Percentiles rank a stretch among this genome's conserved stretches.
phyloP scores from a whole-genome alignment of 92 coral and sea anemone genomes.

The Porites divaricata region DNA sequence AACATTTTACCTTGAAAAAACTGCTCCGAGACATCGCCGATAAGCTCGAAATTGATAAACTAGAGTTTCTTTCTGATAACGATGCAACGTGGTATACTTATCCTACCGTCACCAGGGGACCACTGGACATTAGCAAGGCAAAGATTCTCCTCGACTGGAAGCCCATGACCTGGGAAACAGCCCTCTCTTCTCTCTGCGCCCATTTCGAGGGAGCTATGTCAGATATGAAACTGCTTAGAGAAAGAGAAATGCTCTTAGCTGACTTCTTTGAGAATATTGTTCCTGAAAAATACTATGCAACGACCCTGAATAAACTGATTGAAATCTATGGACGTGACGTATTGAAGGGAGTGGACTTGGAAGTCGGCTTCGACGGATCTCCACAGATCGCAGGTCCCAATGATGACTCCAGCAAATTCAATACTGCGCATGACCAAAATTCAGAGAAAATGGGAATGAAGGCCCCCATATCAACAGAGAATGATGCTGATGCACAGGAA shows the following conservation, averaged over 20 bases:
- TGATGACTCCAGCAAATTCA: conserved; percentile 15
- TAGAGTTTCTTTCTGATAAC: conserved; percentile 74
- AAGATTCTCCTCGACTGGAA: conserved; percentile 82
- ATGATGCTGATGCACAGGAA: conserved; percentile 20
- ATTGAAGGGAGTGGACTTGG: conserved; percentile 83
- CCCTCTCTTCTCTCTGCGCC: conserved; percentile 63
- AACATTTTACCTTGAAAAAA: conserved; percentile 82
- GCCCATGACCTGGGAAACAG: conserved; percentile 87
- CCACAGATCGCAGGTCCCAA: conserved; percentile 73
- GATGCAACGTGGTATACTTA: conserved; percentile 91
- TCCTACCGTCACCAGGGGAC: conserved; percentile 93
- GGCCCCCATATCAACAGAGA: not conserved
- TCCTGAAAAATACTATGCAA: conserved; percentile 76
- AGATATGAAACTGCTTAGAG: conserved; percentile 58
- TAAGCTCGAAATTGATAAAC: conserved; percentile 63
- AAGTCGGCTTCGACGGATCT: conserved; percentile 80
- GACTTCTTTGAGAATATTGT: conserved; percentile 86
- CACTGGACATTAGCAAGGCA: conserved; percentile 84
- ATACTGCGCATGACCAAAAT: conserved; percentile 19
- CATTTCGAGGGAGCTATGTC: conserved; percentile 93
- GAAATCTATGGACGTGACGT: conserved; percentile 86
- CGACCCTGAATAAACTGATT: conserved; percentile 67
- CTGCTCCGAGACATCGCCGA: conserved; percentile 80
- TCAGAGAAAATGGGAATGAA: conserved; percentile 22
- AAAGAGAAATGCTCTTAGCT: conserved; percentile 91